phyloP scores from a whole-genome alignment of 2,797 vertebrate species.

The Geotrypetes seraphini region DNA sequence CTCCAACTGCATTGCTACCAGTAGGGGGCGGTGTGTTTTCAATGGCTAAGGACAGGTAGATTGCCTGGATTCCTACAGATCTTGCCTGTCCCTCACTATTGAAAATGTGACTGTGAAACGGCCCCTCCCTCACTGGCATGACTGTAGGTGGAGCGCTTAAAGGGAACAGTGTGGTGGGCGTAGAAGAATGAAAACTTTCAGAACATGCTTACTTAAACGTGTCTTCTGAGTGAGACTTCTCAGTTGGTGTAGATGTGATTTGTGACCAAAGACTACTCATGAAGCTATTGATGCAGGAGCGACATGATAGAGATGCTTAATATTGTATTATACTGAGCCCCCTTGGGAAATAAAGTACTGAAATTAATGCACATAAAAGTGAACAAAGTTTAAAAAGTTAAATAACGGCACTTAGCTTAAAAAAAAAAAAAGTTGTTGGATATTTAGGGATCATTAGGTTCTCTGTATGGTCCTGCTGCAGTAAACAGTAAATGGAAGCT shows the following conservation, averaged over 20 bases:
- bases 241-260: constrained; percentile 5
- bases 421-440: background rate
- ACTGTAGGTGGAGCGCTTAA: too few relatives aligned
- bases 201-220: background rate
- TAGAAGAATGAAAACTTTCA: background rate
- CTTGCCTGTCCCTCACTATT: too few relatives aligned
- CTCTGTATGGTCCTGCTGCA: too few relatives aligned
- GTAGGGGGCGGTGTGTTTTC: too few relatives aligned
- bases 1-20: too few relatives aligned
- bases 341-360: constrained; percentile 3
- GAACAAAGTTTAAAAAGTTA: constrained; percentile 28
- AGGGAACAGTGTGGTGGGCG: too few relatives aligned
- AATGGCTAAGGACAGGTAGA: too few relatives aligned
- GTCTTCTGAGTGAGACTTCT: background rate
- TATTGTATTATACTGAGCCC: background rate
- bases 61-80: too few relatives aligned
- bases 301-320: constrained; percentile 1
- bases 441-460: too few relatives aligned
- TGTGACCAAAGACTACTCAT: constrained; percentile 1
- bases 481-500: too few relatives aligned
- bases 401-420: constrained; percentile 11
- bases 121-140: too few relatives aligned
- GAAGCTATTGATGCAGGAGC: background rate
- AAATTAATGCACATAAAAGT: constrained; percentile 24
- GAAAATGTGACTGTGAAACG: too few relatives aligned